phyloP scores from a whole-genome alignment of 2,888 invertebrate genomes.

The Amorpha juglandis region DNA sequence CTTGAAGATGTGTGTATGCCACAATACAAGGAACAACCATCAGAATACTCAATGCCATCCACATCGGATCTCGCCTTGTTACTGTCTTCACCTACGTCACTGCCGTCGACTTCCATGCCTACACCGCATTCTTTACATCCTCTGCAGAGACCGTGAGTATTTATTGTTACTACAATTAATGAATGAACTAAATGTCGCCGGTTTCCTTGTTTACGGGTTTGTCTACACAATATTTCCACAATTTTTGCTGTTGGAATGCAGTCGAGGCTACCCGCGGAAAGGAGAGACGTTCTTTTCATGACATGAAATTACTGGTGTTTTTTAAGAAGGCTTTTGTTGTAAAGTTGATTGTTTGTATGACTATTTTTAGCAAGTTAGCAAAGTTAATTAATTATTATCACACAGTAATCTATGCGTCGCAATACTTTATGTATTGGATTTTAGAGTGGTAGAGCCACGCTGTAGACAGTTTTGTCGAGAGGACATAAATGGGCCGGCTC shows the following conservation, averaged over 20 bases:
- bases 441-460: no score
- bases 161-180: background rate
- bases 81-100: background rate
- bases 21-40: background rate
- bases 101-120: background rate
- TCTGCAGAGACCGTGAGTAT: background rate
- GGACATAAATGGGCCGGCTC: no score
- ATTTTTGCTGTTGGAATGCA: background rate
- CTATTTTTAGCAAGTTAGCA: no score
- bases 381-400: no score
- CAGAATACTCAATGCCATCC: background rate
- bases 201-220: conserved; percentile 31
- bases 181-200: conserved; percentile 32
- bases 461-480: no score
- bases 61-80: background rate
- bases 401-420: no score
- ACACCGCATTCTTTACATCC: background rate
- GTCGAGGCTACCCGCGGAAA: no score
- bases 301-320: background rate
- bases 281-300: background rate
- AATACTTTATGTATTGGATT: no score
- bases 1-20: conserved; percentile 8
- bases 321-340: no score
- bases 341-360: no score
- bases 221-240: conserved; percentile 7